Evolutionary conservation across 30 jellyfish, hydroid and myxozoan species (phyloP), one percentile per base, ranked within the genome.

Genomic region (Rhopilema esculentum): DNA sequence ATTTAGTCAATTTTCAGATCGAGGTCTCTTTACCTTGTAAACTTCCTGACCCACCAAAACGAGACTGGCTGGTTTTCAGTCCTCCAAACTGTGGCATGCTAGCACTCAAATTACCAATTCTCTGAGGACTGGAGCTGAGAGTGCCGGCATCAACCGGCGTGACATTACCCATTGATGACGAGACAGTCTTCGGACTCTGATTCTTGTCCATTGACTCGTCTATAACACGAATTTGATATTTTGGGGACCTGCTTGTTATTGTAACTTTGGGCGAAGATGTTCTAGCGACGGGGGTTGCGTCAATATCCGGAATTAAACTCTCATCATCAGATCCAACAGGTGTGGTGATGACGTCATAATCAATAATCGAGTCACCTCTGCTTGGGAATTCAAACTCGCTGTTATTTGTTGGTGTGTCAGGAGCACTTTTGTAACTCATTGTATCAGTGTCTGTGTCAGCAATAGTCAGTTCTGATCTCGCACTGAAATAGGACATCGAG

Each of bases 291-390:
- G 90, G 90, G 71, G 90, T 80, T 4, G 53, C 63, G 16, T 64
- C 71, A 0, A 32, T 17, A 66, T 65, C 90, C 8, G 82, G 65
- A 16, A 49, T 23, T 7, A 73, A 51, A 16, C 30, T 61, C 53
- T 89, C 97, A 66, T 80, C 97, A 61, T 89, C 97, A 25, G 97
- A 89, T 1, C 84, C 90, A n/a, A 89, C 82, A 1, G 97, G 97
- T 1, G 97, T 89, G 1, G 90, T 66, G 32, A 89, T 89, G 17
- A 89, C 83, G 77, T 89, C 97, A 67, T 80, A 89, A 66, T 89
- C 97, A 25, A 48, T 27, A 4, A 69, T 27, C n/a, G 93, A 81
- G 26, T 74, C 84, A 22, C 75, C 72, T 63, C 77, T 48, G 70
- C 67, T 52, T 25, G 75, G 89, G 23, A 74, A 68, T 2, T 89